phyloP scores from a whole-genome alignment of 2,797 vertebrate species.

The Florisuga fusca region DNA sequence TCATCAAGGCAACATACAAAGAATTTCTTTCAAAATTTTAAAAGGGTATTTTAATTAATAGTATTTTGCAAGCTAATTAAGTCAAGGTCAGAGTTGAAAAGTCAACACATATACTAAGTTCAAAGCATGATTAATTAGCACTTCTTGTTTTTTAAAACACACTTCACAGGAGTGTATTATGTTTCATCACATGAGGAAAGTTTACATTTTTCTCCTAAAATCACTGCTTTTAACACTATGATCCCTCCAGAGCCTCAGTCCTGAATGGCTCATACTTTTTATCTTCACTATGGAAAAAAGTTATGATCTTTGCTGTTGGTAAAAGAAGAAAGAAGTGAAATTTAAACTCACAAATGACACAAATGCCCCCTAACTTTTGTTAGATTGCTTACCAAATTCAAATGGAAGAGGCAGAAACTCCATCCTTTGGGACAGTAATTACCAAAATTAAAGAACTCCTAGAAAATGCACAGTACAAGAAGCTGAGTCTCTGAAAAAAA shows the following conservation, averaged over 20 bases:
- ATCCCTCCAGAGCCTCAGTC: neutral
- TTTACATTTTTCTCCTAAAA: neutral
- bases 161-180: neutral
- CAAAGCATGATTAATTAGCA: conserved; percentile 1
- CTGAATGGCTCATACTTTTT: neutral
- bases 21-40: neutral
- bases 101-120: neutral
- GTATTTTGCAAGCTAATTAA: neutral
- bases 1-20: neutral
- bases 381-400: neutral
- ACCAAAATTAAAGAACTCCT: neutral
- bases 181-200: neutral
- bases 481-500: neutral
- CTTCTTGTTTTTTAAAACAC: neutral
- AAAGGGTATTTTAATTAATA: neutral
- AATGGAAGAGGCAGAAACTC: neutral
- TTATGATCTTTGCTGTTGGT: neutral
- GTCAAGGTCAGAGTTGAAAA: neutral
- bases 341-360: neutral
- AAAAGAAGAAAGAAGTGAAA: neutral
- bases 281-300: neutral
- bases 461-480: neutral
- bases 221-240: neutral
- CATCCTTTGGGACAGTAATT: neutral
- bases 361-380: neutral